Base-by-base conservation (phyloP, 2,888 invertebrate genomes). In the Dynastes hyllus region DNA sequence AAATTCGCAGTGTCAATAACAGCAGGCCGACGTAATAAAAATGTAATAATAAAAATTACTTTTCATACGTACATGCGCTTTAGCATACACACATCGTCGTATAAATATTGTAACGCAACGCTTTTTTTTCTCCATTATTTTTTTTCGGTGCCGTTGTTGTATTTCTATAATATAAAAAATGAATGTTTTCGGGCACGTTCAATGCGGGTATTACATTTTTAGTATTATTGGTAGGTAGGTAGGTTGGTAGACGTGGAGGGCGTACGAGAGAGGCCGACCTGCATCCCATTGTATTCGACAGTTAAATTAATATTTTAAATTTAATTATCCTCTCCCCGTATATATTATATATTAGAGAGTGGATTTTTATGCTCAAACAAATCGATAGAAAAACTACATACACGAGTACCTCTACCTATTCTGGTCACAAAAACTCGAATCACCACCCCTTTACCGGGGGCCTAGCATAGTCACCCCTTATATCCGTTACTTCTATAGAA, bases 221-320 rank as follows among this genome's bases (percentile, higher is more conserved):
- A 32, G 37, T 55, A 71, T 55, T 63, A 45, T 45, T 45, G 45
- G 45, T 45, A 45, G 45, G 45, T 45, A 45, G 45, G 8, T 45
- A 45, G 45, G 45, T 45, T 11, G 45, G 11, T 45, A 45, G 45
- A 45, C 11, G 45, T 45, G 45, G 45, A 45, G 45, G 70, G 61
- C 29, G 55, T 13, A 55, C 22, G 8, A 22, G 55, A 29, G 40
- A 37, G 40, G 45, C 53, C 29, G 53, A 40, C 58, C 8, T 58
- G 63, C 55, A 73, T 78, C 65, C 66, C 73, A 73, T 78, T 78
- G 78, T 78, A 40, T 75, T 78, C 78, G 75, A 78, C 78, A 78
- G 66, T 78, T 75, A 73, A 78, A 78, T 78, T 78, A 78, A 78
- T 78, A 78, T 78, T 78, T 78, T 78, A 75, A 75, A 78, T 78